Base-by-base conservation (phyloP, 2,888 invertebrate genomes). In the Sminthurinus aureus region DNA sequence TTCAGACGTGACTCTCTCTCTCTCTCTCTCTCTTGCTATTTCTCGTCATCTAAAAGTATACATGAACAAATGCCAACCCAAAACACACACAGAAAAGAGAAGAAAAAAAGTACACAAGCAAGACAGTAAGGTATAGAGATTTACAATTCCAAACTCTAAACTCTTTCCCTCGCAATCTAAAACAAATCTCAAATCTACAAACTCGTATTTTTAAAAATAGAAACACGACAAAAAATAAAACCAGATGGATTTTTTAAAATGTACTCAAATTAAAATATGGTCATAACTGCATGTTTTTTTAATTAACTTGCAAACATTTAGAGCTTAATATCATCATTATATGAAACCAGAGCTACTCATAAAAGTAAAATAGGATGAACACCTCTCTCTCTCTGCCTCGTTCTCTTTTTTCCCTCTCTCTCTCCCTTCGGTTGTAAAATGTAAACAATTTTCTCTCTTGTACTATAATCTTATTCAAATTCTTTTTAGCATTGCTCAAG, bases 281-380 rank as follows among this genome's bases (percentile, higher is more conserved):
- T 58, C 52, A 64, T 81, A 73, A 58, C 80, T 81, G 71, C 18
- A n/a, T 50, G 51, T 79, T 79, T 26, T 67, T 79, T 79, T 79
- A 79, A 79, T 79, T 79, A 79, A 66, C 67, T 66, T 79, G 11
- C 64, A 15, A 64, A 26, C 66, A 79, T 77, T 38, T 18, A 58
- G 13, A 58, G 22, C 77, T 76, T 79, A 79, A 79, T 79, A 66
- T 66, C 38, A 64, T 66, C 66, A 66, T 66, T n/a, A 64, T 66
- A 18, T 26, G 26, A 75, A 75, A 75, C 50, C 51, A 12, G n/a
- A 75, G 8, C 75, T 51, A 75, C 26, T 75, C 75, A 22, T 12
- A 74, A 50, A 38, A 74, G 22, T 50, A 74, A 20, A 69, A 69
- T n/a, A 69, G 11, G 20, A 69, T 69, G n/a, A 22, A 69, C 69